A percentile compares a stretch with the other conserved stretches of the same genome.
phyloP scores from a whole-genome alignment of 53 echinoderm and acorn worm species.

The Holothuria scabra region DNA sequence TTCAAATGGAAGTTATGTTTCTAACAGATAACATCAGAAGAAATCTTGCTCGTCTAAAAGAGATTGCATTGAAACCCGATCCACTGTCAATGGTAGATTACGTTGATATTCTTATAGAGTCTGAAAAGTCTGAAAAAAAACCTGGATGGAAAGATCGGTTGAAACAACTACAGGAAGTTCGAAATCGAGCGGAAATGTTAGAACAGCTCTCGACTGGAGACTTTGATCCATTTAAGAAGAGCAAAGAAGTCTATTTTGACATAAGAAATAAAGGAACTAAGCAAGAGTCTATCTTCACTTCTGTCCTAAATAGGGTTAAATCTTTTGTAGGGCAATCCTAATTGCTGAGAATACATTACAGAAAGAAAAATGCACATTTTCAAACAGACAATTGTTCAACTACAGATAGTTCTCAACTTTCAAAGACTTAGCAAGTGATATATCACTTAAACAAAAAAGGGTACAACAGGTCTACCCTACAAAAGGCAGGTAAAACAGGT shows the following conservation, averaged over 20 bases:
- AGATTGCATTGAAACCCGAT: constrained; percentile 50
- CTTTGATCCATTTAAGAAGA: not conserved
- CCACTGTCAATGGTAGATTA: constrained; percentile 55
- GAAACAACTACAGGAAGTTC: not conserved
- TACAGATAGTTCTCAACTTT: too few species aligned
- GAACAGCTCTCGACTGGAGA: not conserved
- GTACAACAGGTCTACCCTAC: too few species aligned
- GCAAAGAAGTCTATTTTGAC: too few species aligned
- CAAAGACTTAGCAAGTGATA: too few species aligned
- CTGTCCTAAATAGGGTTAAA: not conserved
- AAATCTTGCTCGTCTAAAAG: constrained; percentile 42
- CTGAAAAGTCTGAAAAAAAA: not conserved
- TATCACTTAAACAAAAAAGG: too few species aligned
- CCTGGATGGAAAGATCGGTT: constrained; percentile 31
- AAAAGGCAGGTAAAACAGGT: too few species aligned
- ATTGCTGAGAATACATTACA: too few species aligned
- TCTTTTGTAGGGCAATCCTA: not conserved
- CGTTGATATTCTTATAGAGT: constrained; percentile 42
- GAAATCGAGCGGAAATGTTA: not conserved
- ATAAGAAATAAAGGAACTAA: not conserved
- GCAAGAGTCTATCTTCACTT: not conserved
- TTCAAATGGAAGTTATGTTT: not conserved
- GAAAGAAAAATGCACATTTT: too few species aligned
- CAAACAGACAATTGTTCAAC: too few species aligned
- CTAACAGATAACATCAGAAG: not conserved